Evolutionary conservation across 64 coral and sea anemone species (phyloP).

Genomic region (Dendronephthya gigantea): DNA sequence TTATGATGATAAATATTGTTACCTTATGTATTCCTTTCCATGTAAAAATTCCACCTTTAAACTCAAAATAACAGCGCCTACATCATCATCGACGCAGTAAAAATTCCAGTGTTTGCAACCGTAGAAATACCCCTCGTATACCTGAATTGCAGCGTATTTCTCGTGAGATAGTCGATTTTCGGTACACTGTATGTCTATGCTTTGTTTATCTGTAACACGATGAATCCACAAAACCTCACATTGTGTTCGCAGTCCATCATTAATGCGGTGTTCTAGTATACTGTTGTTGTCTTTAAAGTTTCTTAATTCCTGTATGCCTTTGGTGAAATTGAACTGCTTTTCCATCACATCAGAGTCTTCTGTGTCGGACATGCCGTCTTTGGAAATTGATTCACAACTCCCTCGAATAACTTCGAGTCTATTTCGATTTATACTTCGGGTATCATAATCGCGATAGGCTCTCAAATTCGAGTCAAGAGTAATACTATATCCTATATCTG

Average conservation of each 20-base stretch:
- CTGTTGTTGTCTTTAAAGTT: neutral
- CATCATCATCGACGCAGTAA: neutral
- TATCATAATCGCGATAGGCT: neutral
- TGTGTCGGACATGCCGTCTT: neutral
- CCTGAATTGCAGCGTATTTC: neutral
- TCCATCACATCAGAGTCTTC: neutral
- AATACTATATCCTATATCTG: neutral
- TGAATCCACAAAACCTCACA: neutral
- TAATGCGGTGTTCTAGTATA: neutral
- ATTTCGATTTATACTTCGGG: neutral
- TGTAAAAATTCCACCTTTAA: neutral
- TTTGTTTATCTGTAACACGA: neutral
- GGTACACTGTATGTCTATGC: neutral
- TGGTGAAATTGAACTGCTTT: neutral
- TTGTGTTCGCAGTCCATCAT: neutral
- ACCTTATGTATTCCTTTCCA: slow-evolving; percentile 11
- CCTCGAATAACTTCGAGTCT: neutral
- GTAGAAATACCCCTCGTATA: neutral
- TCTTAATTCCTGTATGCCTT: neutral
- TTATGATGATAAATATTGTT: neutral
- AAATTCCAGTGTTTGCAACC: slow-evolving; percentile 16
- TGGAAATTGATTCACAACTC: neutral
- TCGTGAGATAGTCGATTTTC: neutral
- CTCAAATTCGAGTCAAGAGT: neutral
- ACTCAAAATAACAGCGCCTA: slow-evolving; percentile 2